A percentile compares a stretch with the other conserved stretches of the same genome.
These are phyloP conservation scores for Thunnus maccoyii DNA, from an alignment of 2,113 vertebrate genomes.

Conservation along the genomic window DNA sequence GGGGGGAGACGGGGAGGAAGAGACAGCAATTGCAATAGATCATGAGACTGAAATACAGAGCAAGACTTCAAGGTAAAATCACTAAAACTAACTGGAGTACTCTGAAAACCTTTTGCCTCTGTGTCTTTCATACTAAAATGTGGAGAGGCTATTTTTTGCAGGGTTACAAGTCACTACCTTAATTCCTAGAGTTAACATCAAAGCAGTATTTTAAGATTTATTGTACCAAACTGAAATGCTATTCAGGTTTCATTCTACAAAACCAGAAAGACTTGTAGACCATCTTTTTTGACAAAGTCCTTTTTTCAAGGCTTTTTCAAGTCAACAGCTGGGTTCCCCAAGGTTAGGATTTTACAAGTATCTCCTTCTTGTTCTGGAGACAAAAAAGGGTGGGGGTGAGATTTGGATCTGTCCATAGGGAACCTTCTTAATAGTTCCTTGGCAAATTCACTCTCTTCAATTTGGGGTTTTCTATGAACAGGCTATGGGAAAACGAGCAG, in stretches of 20 bases:
- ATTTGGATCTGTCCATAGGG: constrained; percentile 14
- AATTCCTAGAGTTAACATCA: not conserved
- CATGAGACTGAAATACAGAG: constrained; percentile 8
- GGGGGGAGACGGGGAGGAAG: not conserved
- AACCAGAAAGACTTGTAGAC: not conserved
- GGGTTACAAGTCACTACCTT: too few relatives aligned
- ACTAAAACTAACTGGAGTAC: not conserved
- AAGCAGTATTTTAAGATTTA: not conserved
- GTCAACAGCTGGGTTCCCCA: constrained; percentile 49
- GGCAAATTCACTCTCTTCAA: constrained; percentile 36
- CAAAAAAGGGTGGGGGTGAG: constrained; percentile 2
- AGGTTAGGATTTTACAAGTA: constrained; percentile 49
- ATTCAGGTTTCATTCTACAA: constrained; percentile 7
- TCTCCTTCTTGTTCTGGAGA: constrained; percentile 42
- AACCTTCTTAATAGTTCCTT: constrained; percentile 33
- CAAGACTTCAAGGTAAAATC: constrained; percentile 12
- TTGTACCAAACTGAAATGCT: not conserved
- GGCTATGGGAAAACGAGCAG: constrained; percentile 17
- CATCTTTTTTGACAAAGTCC: not conserved
- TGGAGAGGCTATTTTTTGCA: not conserved
- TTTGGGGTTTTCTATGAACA: constrained; percentile 25
- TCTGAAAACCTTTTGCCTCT: not conserved
- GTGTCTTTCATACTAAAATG: constrained; percentile 8
- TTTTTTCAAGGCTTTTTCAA: not conserved
- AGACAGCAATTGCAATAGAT: not conserved